phyloP scores from a whole-genome alignment of 1,140 invertebrate species.

The Drosophila malerkotliana region DNA sequence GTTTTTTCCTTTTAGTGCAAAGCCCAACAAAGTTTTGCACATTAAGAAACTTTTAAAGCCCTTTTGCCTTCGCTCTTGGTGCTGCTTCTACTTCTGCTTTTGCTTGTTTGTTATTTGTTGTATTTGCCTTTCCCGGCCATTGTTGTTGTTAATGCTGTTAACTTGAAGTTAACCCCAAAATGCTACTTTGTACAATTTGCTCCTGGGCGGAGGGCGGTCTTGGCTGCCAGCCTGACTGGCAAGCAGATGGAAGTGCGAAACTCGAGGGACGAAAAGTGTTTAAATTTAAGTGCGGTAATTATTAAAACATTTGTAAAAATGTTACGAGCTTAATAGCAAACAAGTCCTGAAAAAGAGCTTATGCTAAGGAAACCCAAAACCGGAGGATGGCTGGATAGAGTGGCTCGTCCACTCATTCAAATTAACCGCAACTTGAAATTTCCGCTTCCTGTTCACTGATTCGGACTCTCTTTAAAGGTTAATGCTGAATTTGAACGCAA shows the following conservation, averaged over 20 bases:
- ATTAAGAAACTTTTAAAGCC: conserved; percentile 55
- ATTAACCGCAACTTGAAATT: conserved; percentile 25
- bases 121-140: conserved; percentile 33
- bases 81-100: conserved; percentile 22
- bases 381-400: not conserved
- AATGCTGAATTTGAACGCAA: conserved; percentile 32
- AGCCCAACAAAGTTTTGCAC: conserved; percentile 54
- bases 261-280: conserved; percentile 34
- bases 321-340: conserved; percentile 24
- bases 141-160: conserved; percentile 65
- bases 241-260: conserved; percentile 32
- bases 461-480: conserved; percentile 32
- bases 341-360: conserved; percentile 9
- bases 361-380: not conserved
- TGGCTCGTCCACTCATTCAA: conserved; percentile 12
- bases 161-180: conserved; percentile 71
- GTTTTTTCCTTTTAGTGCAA: conserved; percentile 29
- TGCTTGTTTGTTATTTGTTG: conserved; percentile 40
- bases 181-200: conserved; percentile 69
- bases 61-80: conserved; percentile 43
- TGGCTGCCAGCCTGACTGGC: not conserved
- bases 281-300: conserved; percentile 53
- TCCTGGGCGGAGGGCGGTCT: conserved; percentile 8
- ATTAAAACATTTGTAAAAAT: conserved; percentile 52
- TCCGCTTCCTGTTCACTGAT: conserved; percentile 2